Evolutionary conservation across 2,113 vertebrate genomes (phyloP).

Genomic region (Entelurus aequoreus): DNA sequence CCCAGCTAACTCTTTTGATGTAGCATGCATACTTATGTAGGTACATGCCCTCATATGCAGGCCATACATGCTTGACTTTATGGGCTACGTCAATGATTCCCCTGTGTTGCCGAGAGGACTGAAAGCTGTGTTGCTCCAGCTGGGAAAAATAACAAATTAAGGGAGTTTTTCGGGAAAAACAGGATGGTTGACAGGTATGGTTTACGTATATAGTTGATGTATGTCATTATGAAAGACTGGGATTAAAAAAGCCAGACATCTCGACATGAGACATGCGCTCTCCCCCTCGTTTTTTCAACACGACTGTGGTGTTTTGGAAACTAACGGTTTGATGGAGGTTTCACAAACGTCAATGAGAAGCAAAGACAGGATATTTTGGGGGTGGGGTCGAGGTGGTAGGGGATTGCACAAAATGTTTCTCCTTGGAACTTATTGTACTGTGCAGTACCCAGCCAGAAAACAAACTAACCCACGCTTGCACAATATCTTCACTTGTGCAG

Average conservation of each 20-base stretch:
- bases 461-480: background rate
- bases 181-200: no score
- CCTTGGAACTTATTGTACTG: background rate
- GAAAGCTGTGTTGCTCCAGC: no score
- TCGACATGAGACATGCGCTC: background rate
- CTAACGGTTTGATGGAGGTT: constrained; percentile 13
- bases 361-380: constrained; percentile 3
- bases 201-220: no score
- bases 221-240: background rate
- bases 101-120: no score
- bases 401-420: background rate
- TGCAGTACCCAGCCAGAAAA: background rate
- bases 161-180: no score
- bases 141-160: no score
- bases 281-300: background rate
- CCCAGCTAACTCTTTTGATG: background rate
- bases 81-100: no score
- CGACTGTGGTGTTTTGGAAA: background rate
- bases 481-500: background rate
- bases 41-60: background rate
- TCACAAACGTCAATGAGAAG: background rate
- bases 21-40: background rate
- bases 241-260: background rate
- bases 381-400: no score
- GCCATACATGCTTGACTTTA: no score